Evolutionary conservation across 1,140 invertebrate species (phyloP), one percentile per base, ranked within the genome.

Genomic region (Calliphora vicina): DNA sequence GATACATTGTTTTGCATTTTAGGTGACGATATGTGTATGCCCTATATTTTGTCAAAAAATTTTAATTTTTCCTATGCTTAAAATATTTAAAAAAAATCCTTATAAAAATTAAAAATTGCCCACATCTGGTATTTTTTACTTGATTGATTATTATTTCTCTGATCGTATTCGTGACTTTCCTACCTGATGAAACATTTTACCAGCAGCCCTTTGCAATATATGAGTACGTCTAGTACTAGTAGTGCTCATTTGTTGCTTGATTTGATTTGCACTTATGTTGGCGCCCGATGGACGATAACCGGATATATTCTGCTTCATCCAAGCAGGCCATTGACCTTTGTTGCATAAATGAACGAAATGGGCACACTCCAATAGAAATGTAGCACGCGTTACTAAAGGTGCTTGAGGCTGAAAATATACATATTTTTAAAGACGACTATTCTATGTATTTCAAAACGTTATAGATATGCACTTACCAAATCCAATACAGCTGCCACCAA

Each of bases 311-410:
- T 96, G 92, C 91, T 97, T 97, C 95, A 99, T 97, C 97, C 97
- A 99, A 3, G 94, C 92, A 15, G 99, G 98, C 98, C 99, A 99
- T 85, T 98, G 97, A 1, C 98, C 98, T 91, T 97, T 97, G 89
- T 99, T 99, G 90, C 99, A 99, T 82, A 96, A 95, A 89, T 99
- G 97, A 0, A 99, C 98, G 87, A 99, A 96, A 91, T 99, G 95
- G 5, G 97, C 95, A 91, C 98, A 99, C 91, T 99, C 99, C 45
- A 99, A 91, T 35, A 99, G 90, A 45, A 99, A 93, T 1, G 96
- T 94, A 17, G 99, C 98, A 88, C 98, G 92, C 0, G 97, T 93
- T 0, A 99, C 95, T 0, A 99, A 95, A 4, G 98, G 97, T 26
- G 98, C 97, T 91, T 98, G 93, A 0, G 96, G 97, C 97, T 99